Evolutionary conservation across 2,888 invertebrate genomes (phyloP).

Genomic region (Nasonia oneida): DNA sequence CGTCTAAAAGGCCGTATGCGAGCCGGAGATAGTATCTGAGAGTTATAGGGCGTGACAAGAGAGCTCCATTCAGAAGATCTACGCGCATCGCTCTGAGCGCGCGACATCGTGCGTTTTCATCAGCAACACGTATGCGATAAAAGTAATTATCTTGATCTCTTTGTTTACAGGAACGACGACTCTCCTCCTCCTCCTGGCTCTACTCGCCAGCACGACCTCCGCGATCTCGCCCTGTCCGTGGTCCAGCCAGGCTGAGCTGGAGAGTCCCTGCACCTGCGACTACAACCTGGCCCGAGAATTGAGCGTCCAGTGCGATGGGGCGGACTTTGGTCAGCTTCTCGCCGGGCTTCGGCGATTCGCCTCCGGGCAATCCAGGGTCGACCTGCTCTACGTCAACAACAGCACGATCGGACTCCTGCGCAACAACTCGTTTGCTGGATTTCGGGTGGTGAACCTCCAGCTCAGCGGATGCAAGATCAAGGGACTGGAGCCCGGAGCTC

Average conservation of each 20-base stretch:
- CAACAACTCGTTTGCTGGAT: conserved; percentile 85
- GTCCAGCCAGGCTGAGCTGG: conserved; percentile 87
- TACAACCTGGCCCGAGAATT: conserved; percentile 91
- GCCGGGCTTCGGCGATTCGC: conserved; percentile 87
- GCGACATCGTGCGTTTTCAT: too few relatives aligned
- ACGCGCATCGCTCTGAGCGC: too few relatives aligned
- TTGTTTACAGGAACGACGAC: conserved; percentile 37
- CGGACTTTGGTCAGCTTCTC: conserved; percentile 88
- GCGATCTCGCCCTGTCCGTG: conserved; percentile 90
- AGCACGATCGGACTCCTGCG: conserved; percentile 87
- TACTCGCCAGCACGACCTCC: conserved; percentile 62
- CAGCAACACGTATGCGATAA: too few relatives aligned
- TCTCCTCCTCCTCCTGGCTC: conserved; percentile 59
- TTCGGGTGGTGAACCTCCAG: conserved; percentile 90
- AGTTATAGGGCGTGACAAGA: conserved; percentile 5
- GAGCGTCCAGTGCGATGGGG: conserved; percentile 94
- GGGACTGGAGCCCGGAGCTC: conserved; percentile 86
- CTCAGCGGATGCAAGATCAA: conserved; percentile 90
- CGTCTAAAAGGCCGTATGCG: background rate
- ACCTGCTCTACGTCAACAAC: conserved; percentile 93
- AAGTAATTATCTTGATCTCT: background rate
- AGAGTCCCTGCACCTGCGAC: conserved; percentile 92
- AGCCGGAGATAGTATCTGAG: background rate
- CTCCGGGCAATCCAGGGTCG: conserved; percentile 84
- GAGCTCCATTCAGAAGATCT: too few relatives aligned